Evolutionary conservation across 2,797 vertebrate genomes (phyloP), one percentile per base, ranked within the genome.

Genomic region (Tadarida brasiliensis): DNA sequence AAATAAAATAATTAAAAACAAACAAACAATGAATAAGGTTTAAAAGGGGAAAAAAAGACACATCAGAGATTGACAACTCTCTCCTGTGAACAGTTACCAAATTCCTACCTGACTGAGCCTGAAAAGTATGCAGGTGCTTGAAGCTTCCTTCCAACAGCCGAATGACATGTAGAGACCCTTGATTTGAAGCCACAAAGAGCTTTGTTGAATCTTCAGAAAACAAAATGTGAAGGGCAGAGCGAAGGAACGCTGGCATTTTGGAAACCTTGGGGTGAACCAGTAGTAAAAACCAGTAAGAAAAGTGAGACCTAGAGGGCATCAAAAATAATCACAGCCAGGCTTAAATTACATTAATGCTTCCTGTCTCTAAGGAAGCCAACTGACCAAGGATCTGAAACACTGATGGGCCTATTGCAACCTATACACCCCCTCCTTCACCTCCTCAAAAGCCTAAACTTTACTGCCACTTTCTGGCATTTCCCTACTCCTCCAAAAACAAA

Each of bases 121-220:
- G 98, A 24, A 99, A 98, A 0, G 99, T 99, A 71, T 98, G 98
- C 71, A 99, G 95, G 87, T 99, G 98, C 96, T 98, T 99, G 98
- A 99, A 99, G 93, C 97, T 97, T 74, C 97, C 98, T 77, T 98
- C 98, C 93, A 94, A 97, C n/a, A 99, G 98, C 57, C 98, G 97
- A 4, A 99, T 88, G 4, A 99, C 67, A 0, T 99, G 95, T 2
- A 99, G 98, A 0, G 98, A 98, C 1, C 99, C 99, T 3, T 85
- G 97, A 15, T 97, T 98, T 0, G 99, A 99, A 30, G 99, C 99
- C 0, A 99, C 98, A 1, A 99, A 99, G 61, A 99, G 98, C 57
- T 96, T 98, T 90, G 98, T 90, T 30, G 99, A 99, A 98, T 99
- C 99, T 0, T 98, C 90, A 3, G 99, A 99, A 98, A 99, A 99